Base-by-base conservation (phyloP, 2,888 invertebrate genomes). In the Laothoe populi region DNA sequence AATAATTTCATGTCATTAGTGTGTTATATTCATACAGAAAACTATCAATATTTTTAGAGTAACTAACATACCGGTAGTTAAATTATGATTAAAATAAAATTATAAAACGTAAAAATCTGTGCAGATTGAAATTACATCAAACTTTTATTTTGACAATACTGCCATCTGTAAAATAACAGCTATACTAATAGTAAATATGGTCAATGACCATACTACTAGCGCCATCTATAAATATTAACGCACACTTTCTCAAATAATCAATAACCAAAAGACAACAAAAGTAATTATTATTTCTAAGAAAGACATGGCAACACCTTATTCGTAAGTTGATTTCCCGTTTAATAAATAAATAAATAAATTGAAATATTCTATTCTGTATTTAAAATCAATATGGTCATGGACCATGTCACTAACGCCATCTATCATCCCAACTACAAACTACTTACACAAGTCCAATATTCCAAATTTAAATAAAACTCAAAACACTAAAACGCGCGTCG, bases 401-500 rank as follows among this genome's bases (percentile, higher is more conserved):
- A 77, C 73, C 80, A 81, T 78, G 61, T 64, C 8, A 57, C 19
- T 62, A 67, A 59, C 65, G 82, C 70, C 85, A 79, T 81, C 87
- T 87, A 53, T 44, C 0, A 57, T 63, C 45, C 53, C 4, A 26
- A 42, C 24, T 10, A 0, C 0, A 38, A 60, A 60, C 60, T 49
- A 16, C 10, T 19, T 4, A 44, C 1, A 46, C 38, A 24, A 16
- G 44, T 19, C 31, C 61, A 45, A 61, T 57, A 57, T 44, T 35
- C 57, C 19, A 40, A 38, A 46, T 46, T 45, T 35, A 46, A 45
- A 58, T n/a, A 24, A 24, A 58, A n/a, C n/a, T 19, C 26, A 11
- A 19, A 8, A 24, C 5, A 21, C 10, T 26, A 57, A 63, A 65
- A 49, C 61, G 57, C 31, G 31, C 35, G 44, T 19, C 31, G 19